Percentiles rank a stretch among this genome's conserved stretches.
Evolutionary conservation across 2,113 vertebrate species (phyloP).

Genomic region (Macquaria ambigua): DNA sequence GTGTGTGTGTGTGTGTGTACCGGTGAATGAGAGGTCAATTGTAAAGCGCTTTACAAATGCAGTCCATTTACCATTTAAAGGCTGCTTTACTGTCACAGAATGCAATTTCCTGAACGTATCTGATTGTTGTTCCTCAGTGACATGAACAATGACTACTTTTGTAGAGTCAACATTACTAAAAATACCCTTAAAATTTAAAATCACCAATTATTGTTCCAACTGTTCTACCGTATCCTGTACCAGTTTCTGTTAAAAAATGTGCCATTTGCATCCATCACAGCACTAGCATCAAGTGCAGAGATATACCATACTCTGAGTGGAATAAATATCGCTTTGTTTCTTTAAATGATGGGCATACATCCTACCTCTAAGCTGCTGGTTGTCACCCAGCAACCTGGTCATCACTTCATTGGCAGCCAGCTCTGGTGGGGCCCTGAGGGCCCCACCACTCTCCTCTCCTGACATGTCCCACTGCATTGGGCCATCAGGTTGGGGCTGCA

Average conservation of each 20-base stretch:
- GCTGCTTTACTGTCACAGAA: not conserved
- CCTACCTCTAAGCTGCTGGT: constrained; percentile 88
- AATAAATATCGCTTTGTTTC: not conserved
- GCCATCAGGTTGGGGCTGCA: constrained; percentile 86
- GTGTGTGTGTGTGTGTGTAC: too few species aligned
- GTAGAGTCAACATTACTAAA: not conserved
- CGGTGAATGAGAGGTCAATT: too few species aligned
- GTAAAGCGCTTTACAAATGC: too few species aligned
- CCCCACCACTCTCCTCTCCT: constrained; percentile 81
- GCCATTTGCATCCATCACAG: not conserved
- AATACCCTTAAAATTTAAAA: not conserved
- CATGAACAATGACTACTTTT: not conserved
- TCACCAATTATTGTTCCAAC: not conserved
- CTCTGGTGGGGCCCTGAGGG: constrained; percentile 84
- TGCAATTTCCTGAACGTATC: not conserved
- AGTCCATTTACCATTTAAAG: too few species aligned
- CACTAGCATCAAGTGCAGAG: not conserved
- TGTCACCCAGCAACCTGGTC: constrained; percentile 84
- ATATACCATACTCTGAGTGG: not conserved
- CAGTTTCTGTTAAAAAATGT: not conserved
- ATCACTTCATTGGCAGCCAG: constrained; percentile 85
- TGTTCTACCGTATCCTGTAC: not conserved
- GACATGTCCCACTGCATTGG: constrained; percentile 84
- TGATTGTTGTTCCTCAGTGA: not conserved
- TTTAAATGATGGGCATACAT: not conserved